phyloP scores from a whole-genome alignment of 2,888 invertebrate species.

The Nebria brevicollis region DNA sequence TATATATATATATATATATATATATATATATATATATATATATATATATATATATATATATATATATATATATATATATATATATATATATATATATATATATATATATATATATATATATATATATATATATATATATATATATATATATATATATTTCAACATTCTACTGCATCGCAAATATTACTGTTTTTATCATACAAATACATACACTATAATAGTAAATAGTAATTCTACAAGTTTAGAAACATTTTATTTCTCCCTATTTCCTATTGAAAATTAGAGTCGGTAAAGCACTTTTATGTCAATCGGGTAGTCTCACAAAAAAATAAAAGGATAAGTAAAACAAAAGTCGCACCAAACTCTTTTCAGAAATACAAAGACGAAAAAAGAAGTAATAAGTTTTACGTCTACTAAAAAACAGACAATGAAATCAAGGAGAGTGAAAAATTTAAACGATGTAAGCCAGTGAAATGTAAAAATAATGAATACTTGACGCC shows the following conservation, averaged over 20 bases:
- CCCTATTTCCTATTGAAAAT: background rate
- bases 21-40: no score
- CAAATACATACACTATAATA: no score
- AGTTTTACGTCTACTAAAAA: constrained; percentile 6
- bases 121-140: no score
- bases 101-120: no score
- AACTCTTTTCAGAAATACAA: constrained; percentile 1
- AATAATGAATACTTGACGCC: constrained; percentile 39
- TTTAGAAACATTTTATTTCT: background rate
- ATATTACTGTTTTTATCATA: no score
- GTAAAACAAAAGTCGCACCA: background rate
- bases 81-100: background rate
- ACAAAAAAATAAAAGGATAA: background rate
- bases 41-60: no score
- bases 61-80: no score
- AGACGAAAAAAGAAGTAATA: background rate
- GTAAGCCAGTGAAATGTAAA: constrained; percentile 21
- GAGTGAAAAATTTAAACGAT: constrained; percentile 30
- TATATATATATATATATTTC: no score
- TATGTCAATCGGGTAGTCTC: background rate
- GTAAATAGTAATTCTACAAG: background rate
- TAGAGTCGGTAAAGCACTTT: background rate
- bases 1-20: background rate
- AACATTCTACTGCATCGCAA: no score
- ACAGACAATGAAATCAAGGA: constrained; percentile 30